Base-by-base conservation (phyloP, 2,113 vertebrate species). In the Tursiops truncatus region DNA sequence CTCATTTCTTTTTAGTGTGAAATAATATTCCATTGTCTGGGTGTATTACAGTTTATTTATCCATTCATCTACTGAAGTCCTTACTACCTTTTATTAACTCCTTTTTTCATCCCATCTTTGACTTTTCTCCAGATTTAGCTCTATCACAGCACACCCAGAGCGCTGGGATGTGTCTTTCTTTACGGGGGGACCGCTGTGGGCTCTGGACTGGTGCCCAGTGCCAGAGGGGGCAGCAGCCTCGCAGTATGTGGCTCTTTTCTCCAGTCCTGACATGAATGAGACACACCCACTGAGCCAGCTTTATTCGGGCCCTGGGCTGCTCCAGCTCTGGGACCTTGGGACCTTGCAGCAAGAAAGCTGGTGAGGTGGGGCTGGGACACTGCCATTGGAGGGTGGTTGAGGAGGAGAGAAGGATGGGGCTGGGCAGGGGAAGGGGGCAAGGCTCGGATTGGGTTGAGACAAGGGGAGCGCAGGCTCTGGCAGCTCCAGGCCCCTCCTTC, bases 301-400 rank as follows among this genome's bases (percentile, higher is more conserved):
- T 0, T 98, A 99, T 85, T 36, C 91, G 0, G 99, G 98, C 36
- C 98, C 98, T 0, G 98, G 98, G 0, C 99, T 99, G 0, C 98
- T 99, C n/a, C 99, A 99, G 98, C 98, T 99, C 95, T 99, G 99
- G 99, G 98, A 99, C 67, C 96, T 99, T 94, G 99, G 99, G 31
- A 38, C 94, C 0, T 98, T 99, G 95, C 98, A 99, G 87, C 99
- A 95, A 1, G 98, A 99, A 96, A 98, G 91, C 71, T 99, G 99
- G 99, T 99, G 98, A 98, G 99, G 96, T 97, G 97, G 97, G 97
- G 97, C 95, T 94, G 92, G 95, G 95, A 73, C 71, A 84, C 80
- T 97, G 94, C 87, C 28, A 8, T 50, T 73, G 96, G 87, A 90
- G 85, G 79, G 73, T 73, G 86, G 85, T n/a, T 53, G 73, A 95